These are phyloP conservation scores for Lasioglossum oenotherae DNA, from an alignment of 2,888 invertebrate species.

Conservation along the genomic window DNA sequence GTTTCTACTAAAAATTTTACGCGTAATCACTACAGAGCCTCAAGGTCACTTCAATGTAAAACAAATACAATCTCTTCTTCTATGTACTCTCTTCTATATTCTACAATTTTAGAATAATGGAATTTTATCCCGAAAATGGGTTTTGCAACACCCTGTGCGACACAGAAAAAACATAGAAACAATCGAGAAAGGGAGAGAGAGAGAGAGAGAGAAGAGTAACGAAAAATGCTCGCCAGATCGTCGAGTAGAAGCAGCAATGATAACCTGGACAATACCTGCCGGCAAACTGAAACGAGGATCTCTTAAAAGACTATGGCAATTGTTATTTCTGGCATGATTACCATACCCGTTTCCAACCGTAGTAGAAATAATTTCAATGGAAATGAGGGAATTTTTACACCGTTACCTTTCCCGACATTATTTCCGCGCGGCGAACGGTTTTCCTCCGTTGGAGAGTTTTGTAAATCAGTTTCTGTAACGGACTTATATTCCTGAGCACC, in stretches of 20 bases:
- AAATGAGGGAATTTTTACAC: conserved; percentile 29
- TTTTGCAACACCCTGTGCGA: too few species aligned
- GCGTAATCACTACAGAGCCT: too few species aligned
- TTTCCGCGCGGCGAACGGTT: not conserved
- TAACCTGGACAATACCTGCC: not conserved
- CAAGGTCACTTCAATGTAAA: too few species aligned
- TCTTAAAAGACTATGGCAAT: conserved; percentile 26
- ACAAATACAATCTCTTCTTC: too few species aligned
- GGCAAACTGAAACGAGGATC: conserved; percentile 20
- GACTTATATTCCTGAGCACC: not conserved
- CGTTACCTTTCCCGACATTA: conserved; percentile 2
- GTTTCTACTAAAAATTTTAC: too few species aligned
- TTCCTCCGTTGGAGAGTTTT: not conserved
- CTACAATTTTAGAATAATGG: not conserved
- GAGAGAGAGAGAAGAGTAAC: not conserved
- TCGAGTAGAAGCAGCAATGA: not conserved
- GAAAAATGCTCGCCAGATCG: not conserved
- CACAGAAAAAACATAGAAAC: not conserved
- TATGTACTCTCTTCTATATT: too few species aligned
- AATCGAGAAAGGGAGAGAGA: not conserved
- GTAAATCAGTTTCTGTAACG: conserved; percentile 15
- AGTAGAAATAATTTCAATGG: conserved; percentile 24
- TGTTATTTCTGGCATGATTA: conserved; percentile 11
- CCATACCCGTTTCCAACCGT: conserved; percentile 20
- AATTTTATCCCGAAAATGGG: too few species aligned